phyloP scores from a whole-genome alignment of 2,888 invertebrate genomes.

The Eupithecia inturbata region DNA sequence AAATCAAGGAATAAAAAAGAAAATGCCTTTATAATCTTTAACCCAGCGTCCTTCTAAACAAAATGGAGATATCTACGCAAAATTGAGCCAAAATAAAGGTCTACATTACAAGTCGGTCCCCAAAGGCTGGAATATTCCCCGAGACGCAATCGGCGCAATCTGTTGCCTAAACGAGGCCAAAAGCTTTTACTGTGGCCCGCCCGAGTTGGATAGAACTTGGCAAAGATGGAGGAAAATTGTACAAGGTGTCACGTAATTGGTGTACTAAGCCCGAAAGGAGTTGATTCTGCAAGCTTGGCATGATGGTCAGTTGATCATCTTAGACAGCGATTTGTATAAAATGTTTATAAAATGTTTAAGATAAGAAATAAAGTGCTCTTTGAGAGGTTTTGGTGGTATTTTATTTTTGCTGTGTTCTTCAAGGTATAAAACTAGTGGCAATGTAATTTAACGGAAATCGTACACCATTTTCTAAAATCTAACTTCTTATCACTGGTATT shows the following conservation, averaged over 20 bases:
- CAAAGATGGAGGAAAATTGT: not conserved
- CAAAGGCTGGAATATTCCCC: slow-evolving; percentile 5
- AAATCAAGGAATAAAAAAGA: not conserved
- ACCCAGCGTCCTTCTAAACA: not conserved
- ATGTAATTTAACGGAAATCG: too few relatives aligned
- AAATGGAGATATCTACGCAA: slow-evolving; percentile 7
- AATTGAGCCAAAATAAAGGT: slow-evolving; percentile 12
- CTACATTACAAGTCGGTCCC: slow-evolving; percentile 3
- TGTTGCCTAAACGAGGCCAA: slow-evolving; percentile 26
- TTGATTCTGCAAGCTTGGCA: not conserved
- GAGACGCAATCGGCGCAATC: slow-evolving; percentile 22
- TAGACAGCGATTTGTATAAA: too few relatives aligned
- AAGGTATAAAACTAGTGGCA: too few relatives aligned
- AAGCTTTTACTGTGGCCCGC: not conserved
- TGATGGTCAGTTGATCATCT: not conserved
- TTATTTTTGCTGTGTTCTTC: too few relatives aligned
- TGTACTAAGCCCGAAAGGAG: not conserved
- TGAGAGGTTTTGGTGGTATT: too few relatives aligned
- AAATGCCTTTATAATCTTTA: not conserved
- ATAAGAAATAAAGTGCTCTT: too few relatives aligned
- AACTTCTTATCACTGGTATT: too few relatives aligned
- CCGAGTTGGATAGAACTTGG: not conserved
- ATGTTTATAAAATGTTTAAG: too few relatives aligned
- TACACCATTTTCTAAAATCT: too few relatives aligned
- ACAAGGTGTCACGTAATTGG: not conserved